Conservation (phyloP, 2,113 vertebrate species). For the Solea senegalensis region DNA sequence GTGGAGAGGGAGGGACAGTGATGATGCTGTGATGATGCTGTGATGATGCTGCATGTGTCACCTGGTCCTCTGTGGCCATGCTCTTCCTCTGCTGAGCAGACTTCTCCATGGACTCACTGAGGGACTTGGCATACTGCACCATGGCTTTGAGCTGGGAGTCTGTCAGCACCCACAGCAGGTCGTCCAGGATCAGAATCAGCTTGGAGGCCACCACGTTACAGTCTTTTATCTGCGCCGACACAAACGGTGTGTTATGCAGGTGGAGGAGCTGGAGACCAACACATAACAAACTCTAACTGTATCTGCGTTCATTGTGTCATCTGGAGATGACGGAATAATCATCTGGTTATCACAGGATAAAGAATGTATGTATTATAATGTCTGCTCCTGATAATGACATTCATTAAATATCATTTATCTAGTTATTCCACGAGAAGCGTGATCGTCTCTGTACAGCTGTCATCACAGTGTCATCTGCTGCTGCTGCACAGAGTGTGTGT, state of each 20-base stretch:
- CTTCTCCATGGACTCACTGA: slow-evolving; percentile 98
- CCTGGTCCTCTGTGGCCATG: slow-evolving; percentile 89
- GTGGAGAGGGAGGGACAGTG: no score
- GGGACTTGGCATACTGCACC: slow-evolving; percentile 98
- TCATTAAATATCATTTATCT: no score
- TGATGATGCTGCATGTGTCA: slow-evolving; percentile 2
- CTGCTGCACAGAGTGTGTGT: not conserved
- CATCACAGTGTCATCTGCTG: not conserved
- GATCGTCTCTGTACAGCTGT: no score
- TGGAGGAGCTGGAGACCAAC: not conserved
- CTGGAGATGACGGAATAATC: no score
- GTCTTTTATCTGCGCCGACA: slow-evolving; percentile 87
- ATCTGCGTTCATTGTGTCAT: no score
- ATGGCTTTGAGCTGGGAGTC: slow-evolving; percentile 99
- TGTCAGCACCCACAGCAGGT: slow-evolving; percentile 97
- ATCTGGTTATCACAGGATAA: no score
- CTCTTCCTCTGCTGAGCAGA: slow-evolving; percentile 97
- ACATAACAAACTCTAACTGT: no score
- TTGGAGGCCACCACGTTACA: slow-evolving; percentile 98
- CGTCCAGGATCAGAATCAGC: slow-evolving; percentile 93
- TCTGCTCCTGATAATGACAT: no score
- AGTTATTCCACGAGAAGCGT: no score
- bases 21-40: no score
- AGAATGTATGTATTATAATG: no score
- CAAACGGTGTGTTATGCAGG: slow-evolving; percentile 21